Evolutionary conservation across 2,888 invertebrate genomes (phyloP).

Genomic region (Drosophila mimica): DNA sequence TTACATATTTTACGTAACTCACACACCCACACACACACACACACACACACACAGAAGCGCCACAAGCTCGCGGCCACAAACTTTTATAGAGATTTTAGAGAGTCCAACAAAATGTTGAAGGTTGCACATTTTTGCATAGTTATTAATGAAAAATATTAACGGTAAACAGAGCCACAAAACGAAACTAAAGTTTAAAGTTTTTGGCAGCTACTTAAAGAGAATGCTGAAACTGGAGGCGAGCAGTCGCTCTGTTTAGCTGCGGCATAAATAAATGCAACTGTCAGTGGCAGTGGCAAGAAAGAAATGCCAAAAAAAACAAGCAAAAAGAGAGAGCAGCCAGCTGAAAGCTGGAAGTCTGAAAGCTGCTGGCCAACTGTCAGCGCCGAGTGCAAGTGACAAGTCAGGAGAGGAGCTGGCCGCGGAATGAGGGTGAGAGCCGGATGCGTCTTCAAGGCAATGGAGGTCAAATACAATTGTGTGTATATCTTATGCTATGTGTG

Average conservation of each 20-base stretch:
- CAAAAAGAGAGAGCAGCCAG: conserved; percentile 17
- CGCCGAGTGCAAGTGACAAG: conserved; percentile 70
- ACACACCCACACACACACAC: conserved; percentile 12
- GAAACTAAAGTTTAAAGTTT: conserved; percentile 19
- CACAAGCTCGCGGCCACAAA: background rate
- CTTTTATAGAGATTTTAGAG: conserved; percentile 22
- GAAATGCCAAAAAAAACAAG: conserved; percentile 9
- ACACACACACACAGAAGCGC: conserved; percentile 11
- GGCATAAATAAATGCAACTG: conserved; percentile 73
- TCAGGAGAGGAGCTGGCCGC: conserved; percentile 31
- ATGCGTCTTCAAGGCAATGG: conserved; percentile 55
- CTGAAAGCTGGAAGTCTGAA: conserved; percentile 47
- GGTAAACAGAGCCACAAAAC: conserved; percentile 10
- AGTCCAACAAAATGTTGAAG: conserved; percentile 21
- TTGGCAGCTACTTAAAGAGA: conserved; percentile 28
- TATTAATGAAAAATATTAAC: conserved; percentile 38
- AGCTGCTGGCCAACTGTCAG: conserved; percentile 76
- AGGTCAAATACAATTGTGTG: conserved; percentile 58
- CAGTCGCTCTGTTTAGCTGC: conserved; percentile 18
- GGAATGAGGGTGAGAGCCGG: conserved; percentile 39
- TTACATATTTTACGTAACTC: conserved; percentile 58
- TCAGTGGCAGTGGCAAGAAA: conserved; percentile 51
- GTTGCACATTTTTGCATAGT: conserved; percentile 14
- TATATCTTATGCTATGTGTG: background rate
- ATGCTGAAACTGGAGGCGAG: conserved; percentile 21